phyloP scores from a whole-genome alignment of 2,113 vertebrate genomes.

The Murina feae region DNA sequence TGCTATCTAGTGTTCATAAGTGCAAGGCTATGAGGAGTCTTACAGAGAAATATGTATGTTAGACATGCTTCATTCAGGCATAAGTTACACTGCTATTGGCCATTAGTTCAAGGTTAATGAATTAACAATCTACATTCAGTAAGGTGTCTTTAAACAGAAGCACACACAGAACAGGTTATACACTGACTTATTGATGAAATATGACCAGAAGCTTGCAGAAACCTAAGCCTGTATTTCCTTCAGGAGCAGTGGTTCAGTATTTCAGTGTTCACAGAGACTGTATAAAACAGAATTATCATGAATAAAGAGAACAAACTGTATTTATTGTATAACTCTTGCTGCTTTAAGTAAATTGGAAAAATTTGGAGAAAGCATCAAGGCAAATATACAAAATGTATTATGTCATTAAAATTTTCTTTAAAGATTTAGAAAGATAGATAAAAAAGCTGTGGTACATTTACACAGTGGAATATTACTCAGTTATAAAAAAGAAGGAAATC shows the following conservation, averaged over 20 bases:
- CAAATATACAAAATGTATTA: constrained; percentile 16
- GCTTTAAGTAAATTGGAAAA: not conserved
- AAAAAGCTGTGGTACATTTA: not conserved
- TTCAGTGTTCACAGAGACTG: not conserved
- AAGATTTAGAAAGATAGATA: not conserved
- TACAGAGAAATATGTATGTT: not conserved
- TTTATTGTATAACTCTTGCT: not conserved
- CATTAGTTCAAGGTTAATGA: not conserved
- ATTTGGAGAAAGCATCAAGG: not conserved
- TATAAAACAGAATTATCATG: not conserved
- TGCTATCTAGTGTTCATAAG: not conserved
- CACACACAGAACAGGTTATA: not conserved
- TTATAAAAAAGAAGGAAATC: not conserved
- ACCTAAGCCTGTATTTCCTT: not conserved
- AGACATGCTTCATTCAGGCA: not conserved
- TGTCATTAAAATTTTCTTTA: constrained; percentile 6
- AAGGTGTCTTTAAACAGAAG: not conserved
- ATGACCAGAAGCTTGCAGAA: not conserved
- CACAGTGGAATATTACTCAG: not conserved
- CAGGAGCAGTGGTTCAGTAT: not conserved
- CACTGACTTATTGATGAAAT: not conserved
- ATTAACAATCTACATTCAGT: not conserved
- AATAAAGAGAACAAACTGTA: not conserved
- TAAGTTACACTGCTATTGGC: not conserved
- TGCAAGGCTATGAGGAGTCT: not conserved